Percentiles rank a stretch among this genome's conserved stretches.
phyloP scores from a whole-genome alignment of 2,888 invertebrate species.

The Augochlorella aurata region DNA sequence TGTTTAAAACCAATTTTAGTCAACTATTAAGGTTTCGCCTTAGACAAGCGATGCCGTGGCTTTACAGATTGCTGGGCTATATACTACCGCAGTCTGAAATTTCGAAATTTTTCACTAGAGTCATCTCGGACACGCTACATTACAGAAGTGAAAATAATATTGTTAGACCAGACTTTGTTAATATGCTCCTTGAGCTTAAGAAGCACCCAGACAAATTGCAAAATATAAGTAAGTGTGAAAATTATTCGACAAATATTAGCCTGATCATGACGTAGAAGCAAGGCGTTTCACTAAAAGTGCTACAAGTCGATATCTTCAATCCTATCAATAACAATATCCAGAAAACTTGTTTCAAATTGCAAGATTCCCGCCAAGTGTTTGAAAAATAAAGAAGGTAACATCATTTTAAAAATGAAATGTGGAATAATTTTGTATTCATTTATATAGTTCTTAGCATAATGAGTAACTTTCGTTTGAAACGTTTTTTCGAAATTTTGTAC shows the following conservation, averaged over 20 bases:
- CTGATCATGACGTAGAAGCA: neutral
- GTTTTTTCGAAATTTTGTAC: too few species aligned
- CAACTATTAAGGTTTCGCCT: conserved; percentile 45
- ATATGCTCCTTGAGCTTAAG: conserved; percentile 78
- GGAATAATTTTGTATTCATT: too few species aligned
- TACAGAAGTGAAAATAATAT: conserved; percentile 78
- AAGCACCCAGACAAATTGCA: conserved; percentile 64
- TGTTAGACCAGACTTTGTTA: conserved; percentile 81
- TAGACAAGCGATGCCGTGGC: conserved; percentile 55
- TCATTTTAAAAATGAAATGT: too few species aligned
- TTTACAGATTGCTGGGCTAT: conserved; percentile 64
- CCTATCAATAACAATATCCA: too few species aligned
- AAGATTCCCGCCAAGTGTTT: too few species aligned
- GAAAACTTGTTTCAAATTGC: too few species aligned
- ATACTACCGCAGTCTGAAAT: conserved; percentile 66
- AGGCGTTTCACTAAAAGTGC: neutral
- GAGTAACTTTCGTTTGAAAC: too few species aligned
- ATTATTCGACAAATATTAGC: neutral
- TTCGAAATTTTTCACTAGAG: conserved; percentile 74
- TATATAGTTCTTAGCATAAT: too few species aligned
- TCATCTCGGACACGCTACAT: conserved; percentile 76
- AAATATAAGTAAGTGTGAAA: conserved; percentile 65
- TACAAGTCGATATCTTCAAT: too few species aligned
- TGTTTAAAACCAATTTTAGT: conserved; percentile 63
- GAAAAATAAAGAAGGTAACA: too few species aligned